These are phyloP conservation scores for Microctonus aethiopoides DNA, from an alignment of 2,888 invertebrate species.

Conservation along the genomic window DNA sequence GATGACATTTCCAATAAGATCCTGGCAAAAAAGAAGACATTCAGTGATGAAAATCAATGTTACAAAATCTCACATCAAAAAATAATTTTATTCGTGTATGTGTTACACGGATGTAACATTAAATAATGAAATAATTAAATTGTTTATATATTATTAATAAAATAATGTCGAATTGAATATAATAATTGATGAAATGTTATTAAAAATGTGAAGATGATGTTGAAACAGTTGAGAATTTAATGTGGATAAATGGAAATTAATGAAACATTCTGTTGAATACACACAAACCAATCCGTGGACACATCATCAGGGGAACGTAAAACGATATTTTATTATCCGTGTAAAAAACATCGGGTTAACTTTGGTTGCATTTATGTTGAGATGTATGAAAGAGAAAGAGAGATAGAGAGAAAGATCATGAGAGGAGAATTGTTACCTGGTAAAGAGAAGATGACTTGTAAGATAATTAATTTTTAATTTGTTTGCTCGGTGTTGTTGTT, in stretches of 20 bases:
- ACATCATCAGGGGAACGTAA: conserved; percentile 51
- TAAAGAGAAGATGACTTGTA: background rate
- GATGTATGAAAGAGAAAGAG: background rate
- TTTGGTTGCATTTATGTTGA: conserved; percentile 11
- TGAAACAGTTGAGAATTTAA: background rate
- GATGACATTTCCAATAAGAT: conserved; percentile 31
- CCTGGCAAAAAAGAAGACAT: no score
- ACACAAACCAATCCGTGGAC: conserved; percentile 40
- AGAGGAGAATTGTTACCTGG: conserved; percentile 1
- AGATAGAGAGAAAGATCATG: background rate
- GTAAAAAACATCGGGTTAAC: conserved; percentile 55
- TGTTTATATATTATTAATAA: no score
- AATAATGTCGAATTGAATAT: no score
- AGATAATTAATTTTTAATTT: background rate
- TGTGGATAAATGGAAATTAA: background rate
- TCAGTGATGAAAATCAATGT: no score
- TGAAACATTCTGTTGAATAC: background rate
- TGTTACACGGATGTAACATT: no score
- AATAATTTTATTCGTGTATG: background rate
- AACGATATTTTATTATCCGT: conserved; percentile 48
- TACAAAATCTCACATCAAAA: background rate
- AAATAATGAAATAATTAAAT: no score
- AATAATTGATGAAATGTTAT: no score
- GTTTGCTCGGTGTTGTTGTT: background rate
- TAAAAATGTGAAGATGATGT: background rate